Evolutionary conservation across 1,140 invertebrate genomes (phyloP).

Genomic region (Zaprionus tsacasi): DNA sequence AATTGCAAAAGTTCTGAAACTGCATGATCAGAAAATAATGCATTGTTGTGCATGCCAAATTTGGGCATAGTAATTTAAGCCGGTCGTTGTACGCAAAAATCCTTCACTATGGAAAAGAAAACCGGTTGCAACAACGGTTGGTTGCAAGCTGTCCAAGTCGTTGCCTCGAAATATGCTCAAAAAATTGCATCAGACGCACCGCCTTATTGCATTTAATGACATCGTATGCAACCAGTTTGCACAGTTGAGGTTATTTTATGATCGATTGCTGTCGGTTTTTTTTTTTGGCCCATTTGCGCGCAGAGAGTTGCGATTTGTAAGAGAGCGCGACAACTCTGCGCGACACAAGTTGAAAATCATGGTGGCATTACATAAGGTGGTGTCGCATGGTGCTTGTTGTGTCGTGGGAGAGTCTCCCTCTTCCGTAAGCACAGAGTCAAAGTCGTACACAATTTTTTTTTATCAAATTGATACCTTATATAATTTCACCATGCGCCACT

Average conservation of each 20-base stretch:
- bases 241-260: slow-evolving; percentile 3
- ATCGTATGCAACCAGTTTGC: slow-evolving; percentile 13
- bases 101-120: slow-evolving; percentile 25
- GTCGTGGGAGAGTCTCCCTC: background rate
- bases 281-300: slow-evolving; percentile 14
- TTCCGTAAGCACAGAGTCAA: background rate
- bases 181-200: slow-evolving; percentile 31
- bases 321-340: background rate
- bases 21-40: background rate
- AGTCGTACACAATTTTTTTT: background rate
- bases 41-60: slow-evolving; percentile 12
- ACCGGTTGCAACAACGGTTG: slow-evolving; percentile 34
- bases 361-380: slow-evolving; percentile 12
- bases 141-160: slow-evolving; percentile 23
- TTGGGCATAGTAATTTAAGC: background rate
- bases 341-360: background rate
- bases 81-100: slow-evolving; percentile 48
- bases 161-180: background rate
- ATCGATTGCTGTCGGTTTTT: slow-evolving; percentile 12
- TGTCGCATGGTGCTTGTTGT: background rate
- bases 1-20: background rate
- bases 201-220: slow-evolving; percentile 23
- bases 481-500: slow-evolving; percentile 6
- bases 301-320: slow-evolving; percentile 4
- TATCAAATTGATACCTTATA: background rate